phyloP scores from a whole-genome alignment of 92 coral and sea anemone genomes.

The Porites lobata region DNA sequence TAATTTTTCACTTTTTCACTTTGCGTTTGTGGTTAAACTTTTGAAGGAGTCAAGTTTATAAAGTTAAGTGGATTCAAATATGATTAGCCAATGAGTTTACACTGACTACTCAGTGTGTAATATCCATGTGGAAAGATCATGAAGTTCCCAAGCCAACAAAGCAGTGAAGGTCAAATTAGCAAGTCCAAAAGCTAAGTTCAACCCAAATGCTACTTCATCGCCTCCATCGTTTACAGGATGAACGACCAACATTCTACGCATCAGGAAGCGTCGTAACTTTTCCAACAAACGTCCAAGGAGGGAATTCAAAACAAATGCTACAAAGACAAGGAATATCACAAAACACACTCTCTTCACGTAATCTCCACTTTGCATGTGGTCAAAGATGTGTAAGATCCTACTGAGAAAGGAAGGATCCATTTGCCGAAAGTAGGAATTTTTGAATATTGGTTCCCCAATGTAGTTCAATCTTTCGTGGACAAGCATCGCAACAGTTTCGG shows the following conservation, averaged over 20 bases:
- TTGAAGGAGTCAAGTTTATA: too few species aligned
- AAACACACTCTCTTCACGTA: conserved; percentile 42
- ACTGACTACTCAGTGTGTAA: conserved; percentile 38
- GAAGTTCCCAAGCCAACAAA: conserved; percentile 66
- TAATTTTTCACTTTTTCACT: too few species aligned
- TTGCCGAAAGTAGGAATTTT: conserved; percentile 37
- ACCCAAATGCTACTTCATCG: conserved; percentile 49
- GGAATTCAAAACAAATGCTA: conserved; percentile 61
- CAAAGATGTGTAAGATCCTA: conserved; percentile 39
- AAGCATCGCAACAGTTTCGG: conserved; percentile 24
- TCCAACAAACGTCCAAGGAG: conserved; percentile 64
- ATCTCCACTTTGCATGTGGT: conserved; percentile 49
- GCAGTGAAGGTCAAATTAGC: conserved; percentile 72
- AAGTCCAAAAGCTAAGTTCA: conserved; percentile 69
- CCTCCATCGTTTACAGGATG: conserved; percentile 8
- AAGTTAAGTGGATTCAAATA: neutral
- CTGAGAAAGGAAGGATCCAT: conserved; percentile 46
- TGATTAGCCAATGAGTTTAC: neutral
- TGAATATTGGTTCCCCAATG: conserved; percentile 29
- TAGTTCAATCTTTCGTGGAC: conserved; percentile 46
- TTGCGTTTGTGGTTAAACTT: too few species aligned
- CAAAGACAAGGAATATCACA: conserved; percentile 49
- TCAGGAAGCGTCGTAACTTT: conserved; percentile 35
- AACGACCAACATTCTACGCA: conserved; percentile 32
- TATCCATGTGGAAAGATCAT: conserved; percentile 61